Base-by-base conservation (phyloP, 2,113 vertebrate species). In the Electrona antarctica region DNA sequence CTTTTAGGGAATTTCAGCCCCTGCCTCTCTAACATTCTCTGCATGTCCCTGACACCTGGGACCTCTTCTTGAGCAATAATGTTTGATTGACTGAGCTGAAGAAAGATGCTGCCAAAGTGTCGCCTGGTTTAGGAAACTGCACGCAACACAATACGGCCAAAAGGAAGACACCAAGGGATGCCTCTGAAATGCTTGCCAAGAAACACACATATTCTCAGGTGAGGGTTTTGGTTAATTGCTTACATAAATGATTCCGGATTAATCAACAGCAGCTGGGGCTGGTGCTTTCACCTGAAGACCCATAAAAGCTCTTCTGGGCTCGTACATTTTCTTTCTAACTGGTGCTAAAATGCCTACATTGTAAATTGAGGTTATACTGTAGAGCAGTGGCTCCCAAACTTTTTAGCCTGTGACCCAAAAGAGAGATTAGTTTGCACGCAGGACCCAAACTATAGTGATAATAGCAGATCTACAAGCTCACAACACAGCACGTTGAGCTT, bases 71-170 rank as follows among this genome's bases (percentile, higher is more conserved):
- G 71, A 81, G 84, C 82, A 83, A 78, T 86, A 83, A 89, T 65
- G 64, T 7, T 14, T 75, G 74, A 86, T 41, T 41, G 33, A 87
- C 77, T 76, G 80, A 86, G 76, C 61, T 45, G 69, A 87, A 71
- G 76, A 60, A 83, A 8, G 76, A 21, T 80, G 73, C 83, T 87
- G 89, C 88, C 81, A 86, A 74, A 83, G 89, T 87, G 87, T 78
- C 82, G 85, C 82, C 74, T 84, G 71, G 58, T 48, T 70, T n/a
- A 7, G 73, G 60, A 58, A 87, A 64, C 63, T 65, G 61, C 79
- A 77, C 21, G 21, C 21, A 21, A 21, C 21, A 21, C 64, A 54
- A 45, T 6, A 60, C 60, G 71, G 55, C 29, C 11, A 51, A 67
- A 83, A 78, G 76, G 29, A 73, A 79, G 76, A 77, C 65, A 49